Conservation (phyloP, 2,113 vertebrate genomes). For the Phalacrocorax aristotelis region DNA sequence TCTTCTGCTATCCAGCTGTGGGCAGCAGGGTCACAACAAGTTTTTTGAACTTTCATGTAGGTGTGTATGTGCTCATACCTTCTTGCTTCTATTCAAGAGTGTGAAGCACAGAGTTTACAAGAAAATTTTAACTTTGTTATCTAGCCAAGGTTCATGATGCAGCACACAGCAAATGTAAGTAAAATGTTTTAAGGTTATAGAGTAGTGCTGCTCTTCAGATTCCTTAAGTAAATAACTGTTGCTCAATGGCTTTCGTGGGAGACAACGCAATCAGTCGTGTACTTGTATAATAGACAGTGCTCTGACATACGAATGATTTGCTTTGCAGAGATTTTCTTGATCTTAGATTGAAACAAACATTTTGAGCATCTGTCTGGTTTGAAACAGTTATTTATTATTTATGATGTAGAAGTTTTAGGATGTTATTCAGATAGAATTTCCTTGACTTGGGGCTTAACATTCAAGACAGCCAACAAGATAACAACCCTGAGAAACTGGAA, state of each 20-base stretch:
- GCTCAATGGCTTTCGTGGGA: background rate
- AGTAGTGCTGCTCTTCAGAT: background rate
- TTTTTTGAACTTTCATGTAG: background rate
- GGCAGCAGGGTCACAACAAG: background rate
- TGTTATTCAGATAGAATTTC: background rate
- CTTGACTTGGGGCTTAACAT: background rate
- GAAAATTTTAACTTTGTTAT: background rate
- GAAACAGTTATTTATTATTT: background rate
- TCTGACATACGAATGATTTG: background rate
- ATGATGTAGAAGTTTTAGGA: background rate
- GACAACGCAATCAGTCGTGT: background rate
- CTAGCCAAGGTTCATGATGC: background rate
- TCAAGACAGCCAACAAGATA: background rate
- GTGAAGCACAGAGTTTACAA: background rate
- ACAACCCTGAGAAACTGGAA: background rate
- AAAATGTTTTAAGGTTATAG: background rate
- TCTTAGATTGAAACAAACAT: background rate
- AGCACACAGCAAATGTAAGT: background rate
- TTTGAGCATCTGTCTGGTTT: background rate
- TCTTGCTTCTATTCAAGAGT: background rate
- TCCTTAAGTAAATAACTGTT: background rate
- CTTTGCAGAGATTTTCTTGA: background rate
- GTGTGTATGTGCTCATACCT: background rate
- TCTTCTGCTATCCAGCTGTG: background rate
- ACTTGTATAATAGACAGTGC: background rate